phyloP scores from a whole-genome alignment of 2,113 vertebrate genomes.

The Bufo gargarizans region DNA sequence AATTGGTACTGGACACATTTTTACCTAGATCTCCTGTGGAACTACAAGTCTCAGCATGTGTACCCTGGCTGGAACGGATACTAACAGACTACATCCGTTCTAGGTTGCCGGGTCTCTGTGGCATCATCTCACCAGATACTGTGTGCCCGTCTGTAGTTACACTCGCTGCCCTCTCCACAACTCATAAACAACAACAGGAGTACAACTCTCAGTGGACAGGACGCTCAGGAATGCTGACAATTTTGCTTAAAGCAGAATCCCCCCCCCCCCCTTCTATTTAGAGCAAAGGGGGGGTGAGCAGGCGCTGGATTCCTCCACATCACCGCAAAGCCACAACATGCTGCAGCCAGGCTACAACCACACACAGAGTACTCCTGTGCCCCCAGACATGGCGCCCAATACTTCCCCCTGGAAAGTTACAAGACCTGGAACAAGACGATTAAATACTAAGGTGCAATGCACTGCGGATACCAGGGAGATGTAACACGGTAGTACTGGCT shows the following conservation, averaged over 20 bases:
- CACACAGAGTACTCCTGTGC: neutral
- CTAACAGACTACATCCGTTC: neutral
- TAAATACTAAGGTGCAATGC: neutral
- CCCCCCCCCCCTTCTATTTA: neutral
- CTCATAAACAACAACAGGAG: constrained; percentile 12
- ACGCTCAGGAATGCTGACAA: constrained; percentile 30
- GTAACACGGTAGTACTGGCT: neutral
- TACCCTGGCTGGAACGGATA: neutral
- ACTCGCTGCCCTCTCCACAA: neutral
- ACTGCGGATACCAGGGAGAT: neutral
- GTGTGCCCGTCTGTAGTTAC: neutral
- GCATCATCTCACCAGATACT: neutral
- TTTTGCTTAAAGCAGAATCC: neutral
- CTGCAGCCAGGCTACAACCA: neutral
- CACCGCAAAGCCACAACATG: constrained; percentile 6
- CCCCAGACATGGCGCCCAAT: neutral
- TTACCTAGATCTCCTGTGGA: neutral
- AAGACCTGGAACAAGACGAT: neutral
- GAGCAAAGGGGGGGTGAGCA: neutral
- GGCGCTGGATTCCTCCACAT: constrained; percentile 31
- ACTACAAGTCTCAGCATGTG: neutral
- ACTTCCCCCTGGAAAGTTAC: neutral
- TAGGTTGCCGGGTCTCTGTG: neutral
- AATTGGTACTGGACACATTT: no score
- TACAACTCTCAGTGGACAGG: neutral